A percentile compares a stretch with the other conserved stretches of the same genome.
Conservation (phyloP, 2,888 invertebrate species). For the Drosophila setosimentum region DNA sequence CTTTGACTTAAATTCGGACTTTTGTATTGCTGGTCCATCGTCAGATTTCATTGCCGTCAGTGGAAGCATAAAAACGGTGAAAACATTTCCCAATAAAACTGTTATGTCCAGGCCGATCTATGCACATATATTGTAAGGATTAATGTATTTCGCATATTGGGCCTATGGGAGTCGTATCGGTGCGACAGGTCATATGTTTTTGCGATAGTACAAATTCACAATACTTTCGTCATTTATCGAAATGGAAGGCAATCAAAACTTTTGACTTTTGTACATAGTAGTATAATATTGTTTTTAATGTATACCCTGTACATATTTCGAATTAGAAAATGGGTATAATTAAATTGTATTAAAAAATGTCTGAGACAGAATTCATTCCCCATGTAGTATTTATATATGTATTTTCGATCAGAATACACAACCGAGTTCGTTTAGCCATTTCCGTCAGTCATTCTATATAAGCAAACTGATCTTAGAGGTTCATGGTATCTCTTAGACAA, state of each 20-base stretch:
- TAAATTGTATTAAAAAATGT: background rate
- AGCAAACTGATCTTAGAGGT: background rate
- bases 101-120: slow-evolving; percentile 30
- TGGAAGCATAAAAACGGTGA: slow-evolving; percentile 50
- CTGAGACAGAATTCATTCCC: background rate
- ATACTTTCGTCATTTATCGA: background rate
- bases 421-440: background rate
- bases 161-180: slow-evolving; percentile 41
- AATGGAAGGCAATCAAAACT: background rate
- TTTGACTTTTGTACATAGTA: background rate
- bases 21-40: slow-evolving; percentile 31
- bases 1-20: slow-evolving; percentile 35
- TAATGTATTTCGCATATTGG: slow-evolving; percentile 23
- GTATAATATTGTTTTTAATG: background rate
- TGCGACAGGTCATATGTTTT: slow-evolving; percentile 1
- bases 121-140: slow-evolving; percentile 18
- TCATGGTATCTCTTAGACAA: background rate
- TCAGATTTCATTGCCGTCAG: slow-evolving; percentile 60
- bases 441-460: background rate
- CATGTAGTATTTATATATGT: background rate
- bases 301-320: background rate
- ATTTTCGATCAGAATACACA: background rate
- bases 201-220: background rate
- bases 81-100: slow-evolving; percentile 34
- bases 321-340: background rate